Conservation (phyloP, 2,888 invertebrate species). For the Oithona nana region DNA sequence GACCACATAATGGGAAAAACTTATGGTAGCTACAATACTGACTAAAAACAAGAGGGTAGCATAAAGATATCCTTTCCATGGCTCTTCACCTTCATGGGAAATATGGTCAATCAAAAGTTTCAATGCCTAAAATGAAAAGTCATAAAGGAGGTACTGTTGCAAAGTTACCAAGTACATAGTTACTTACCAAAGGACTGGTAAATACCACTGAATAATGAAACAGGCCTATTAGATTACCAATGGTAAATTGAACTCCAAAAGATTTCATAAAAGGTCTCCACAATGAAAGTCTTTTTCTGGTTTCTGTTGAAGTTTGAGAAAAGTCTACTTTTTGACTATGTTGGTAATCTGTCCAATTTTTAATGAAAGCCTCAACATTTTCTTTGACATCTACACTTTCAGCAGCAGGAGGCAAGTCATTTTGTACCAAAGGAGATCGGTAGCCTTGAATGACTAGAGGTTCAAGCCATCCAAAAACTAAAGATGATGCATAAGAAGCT, state of each 20-base stretch:
- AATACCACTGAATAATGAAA: background rate
- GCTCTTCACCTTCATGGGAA: conserved; percentile 12
- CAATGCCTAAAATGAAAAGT: background rate
- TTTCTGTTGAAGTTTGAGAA: background rate
- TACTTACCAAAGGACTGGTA: background rate
- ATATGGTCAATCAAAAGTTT: conserved; percentile 6
- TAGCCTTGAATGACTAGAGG: conserved; percentile 63
- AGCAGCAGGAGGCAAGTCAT: background rate
- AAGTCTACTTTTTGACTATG: background rate
- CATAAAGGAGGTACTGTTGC: no score
- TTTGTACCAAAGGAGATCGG: conserved; percentile 45
- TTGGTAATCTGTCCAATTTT: no score
- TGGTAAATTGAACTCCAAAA: background rate
- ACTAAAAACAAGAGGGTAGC: conserved; percentile 51
- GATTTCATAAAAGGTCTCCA: background rate
- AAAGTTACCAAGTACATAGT: background rate
- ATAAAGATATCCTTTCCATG: conserved; percentile 75
- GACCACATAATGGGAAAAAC: conserved; percentile 77
- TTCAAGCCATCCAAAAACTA: conserved; percentile 84
- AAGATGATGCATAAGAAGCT: conserved; percentile 20
- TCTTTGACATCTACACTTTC: background rate
- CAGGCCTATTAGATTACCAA: background rate
- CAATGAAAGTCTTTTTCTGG: background rate
- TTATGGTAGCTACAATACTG: conserved; percentile 56
- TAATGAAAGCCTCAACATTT: background rate